Percentiles rank a stretch among this genome's conserved stretches.
Evolutionary conservation across 2,888 invertebrate genomes (phyloP).

Genomic region (Aleiodes leptofemur): DNA sequence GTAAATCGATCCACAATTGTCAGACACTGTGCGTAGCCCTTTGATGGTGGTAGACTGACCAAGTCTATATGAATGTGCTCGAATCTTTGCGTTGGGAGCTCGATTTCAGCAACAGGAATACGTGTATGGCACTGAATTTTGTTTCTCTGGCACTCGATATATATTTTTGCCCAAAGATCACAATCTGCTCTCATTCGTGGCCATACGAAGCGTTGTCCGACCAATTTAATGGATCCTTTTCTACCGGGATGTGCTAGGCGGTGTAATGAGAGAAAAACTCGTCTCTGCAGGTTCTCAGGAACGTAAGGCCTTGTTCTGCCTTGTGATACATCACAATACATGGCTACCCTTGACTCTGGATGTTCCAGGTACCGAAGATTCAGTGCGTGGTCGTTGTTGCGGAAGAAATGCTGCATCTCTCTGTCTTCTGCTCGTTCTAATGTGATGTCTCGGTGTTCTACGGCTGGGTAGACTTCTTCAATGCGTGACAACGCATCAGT

Average conservation of each 20-base stretch:
- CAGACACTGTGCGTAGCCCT: constrained; percentile 64
- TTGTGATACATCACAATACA: background rate
- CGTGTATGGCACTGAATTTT: background rate
- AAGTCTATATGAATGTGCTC: background rate
- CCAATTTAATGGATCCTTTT: background rate
- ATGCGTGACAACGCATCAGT: background rate
- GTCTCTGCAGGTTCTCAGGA: background rate
- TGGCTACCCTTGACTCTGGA: background rate
- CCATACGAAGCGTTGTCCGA: constrained; percentile 5
- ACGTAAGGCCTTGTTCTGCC: background rate
- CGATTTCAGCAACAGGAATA: background rate
- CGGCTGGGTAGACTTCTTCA: background rate
- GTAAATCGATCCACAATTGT: constrained; percentile 65
- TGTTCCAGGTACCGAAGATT: background rate
- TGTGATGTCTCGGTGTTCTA: background rate
- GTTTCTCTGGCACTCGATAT: constrained; percentile 17
- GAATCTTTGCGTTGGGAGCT: constrained; percentile 8
- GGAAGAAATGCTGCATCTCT: background rate
- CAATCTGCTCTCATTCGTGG: background rate
- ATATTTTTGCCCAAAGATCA: background rate
- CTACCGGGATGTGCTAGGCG: constrained; percentile 6
- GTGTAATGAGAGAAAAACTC: constrained; percentile 16
- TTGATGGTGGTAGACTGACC: background rate
- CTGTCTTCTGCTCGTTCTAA: no score
- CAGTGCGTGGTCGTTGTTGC: background rate